These are phyloP conservation scores for Glareola pratincola DNA, from an alignment of 2,113 vertebrate species.

Conservation along the genomic window DNA sequence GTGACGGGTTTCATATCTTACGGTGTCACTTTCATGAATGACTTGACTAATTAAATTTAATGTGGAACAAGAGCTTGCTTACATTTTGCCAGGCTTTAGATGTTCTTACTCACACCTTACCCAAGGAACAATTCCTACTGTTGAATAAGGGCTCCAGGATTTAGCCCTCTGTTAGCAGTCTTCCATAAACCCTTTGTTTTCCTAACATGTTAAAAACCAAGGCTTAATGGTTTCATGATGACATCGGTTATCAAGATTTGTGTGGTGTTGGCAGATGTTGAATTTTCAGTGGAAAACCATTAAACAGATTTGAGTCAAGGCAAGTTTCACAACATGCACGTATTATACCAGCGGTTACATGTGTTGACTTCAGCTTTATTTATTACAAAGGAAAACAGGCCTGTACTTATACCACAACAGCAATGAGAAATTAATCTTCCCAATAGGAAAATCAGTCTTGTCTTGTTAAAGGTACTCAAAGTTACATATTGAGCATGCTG, in stretches of 20 bases:
- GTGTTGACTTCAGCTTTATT: slow-evolving; percentile 70
- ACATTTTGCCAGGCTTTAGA: slow-evolving; percentile 34
- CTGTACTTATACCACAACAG: slow-evolving; percentile 50
- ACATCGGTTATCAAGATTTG: slow-evolving; percentile 72
- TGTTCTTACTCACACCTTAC: slow-evolving; percentile 56
- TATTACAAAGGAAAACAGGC: slow-evolving; percentile 67
- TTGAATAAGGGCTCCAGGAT: slow-evolving; percentile 44
- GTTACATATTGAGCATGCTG: slow-evolving; percentile 34
- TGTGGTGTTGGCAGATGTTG: slow-evolving; percentile 72
- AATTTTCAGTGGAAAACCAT: slow-evolving; percentile 71
- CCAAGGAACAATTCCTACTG: slow-evolving; percentile 44
- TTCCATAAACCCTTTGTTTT: slow-evolving; percentile 67
- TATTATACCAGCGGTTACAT: slow-evolving; percentile 52
- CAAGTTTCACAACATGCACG: slow-evolving; percentile 50
- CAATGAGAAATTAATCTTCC: slow-evolving; percentile 64
- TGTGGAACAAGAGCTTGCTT: slow-evolving; percentile 55
- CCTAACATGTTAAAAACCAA: slow-evolving; percentile 54
- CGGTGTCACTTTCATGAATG: slow-evolving; percentile 43
- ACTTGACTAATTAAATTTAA: slow-evolving; percentile 52
- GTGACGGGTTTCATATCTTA: slow-evolving; percentile 49
- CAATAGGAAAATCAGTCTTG: slow-evolving; percentile 56
- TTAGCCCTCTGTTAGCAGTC: slow-evolving; percentile 62
- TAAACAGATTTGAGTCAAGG: slow-evolving; percentile 59
- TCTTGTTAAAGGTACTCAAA: slow-evolving; percentile 57
- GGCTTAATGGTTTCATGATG: slow-evolving; percentile 67